Conservation (phyloP, 2,113 vertebrate genomes). For the Channa maculata region DNA sequence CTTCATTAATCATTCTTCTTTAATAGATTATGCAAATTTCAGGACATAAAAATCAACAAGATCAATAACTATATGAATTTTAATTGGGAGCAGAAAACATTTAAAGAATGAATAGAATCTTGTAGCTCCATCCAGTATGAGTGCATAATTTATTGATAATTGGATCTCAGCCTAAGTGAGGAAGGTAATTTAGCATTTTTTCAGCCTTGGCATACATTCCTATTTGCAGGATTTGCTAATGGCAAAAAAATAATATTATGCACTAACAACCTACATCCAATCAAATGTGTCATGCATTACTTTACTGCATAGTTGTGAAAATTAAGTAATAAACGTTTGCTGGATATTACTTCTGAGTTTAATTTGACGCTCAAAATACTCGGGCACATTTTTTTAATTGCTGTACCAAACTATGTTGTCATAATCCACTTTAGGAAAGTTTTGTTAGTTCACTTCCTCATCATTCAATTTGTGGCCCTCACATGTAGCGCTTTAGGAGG, state of each 20-base stretch:
- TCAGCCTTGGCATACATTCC: constrained; percentile 79
- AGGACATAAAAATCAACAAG: constrained; percentile 95
- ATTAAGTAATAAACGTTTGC: constrained; percentile 86
- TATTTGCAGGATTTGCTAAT: constrained; percentile 83
- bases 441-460: constrained; percentile 47
- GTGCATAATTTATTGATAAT: constrained; percentile 94
- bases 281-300: constrained; percentile 80
- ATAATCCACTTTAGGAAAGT: constrained; percentile 59
- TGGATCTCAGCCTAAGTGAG: constrained; percentile 91
- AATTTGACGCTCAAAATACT: constrained; percentile 55
- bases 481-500: constrained; percentile 66
- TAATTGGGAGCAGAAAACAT: constrained; percentile 97
- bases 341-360: constrained; percentile 84
- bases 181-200: constrained; percentile 86
- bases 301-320: constrained; percentile 75
- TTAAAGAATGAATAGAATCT: constrained; percentile 96
- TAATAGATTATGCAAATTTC: constrained; percentile 99
- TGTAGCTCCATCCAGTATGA: constrained; percentile 89
- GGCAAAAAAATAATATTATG: constrained; percentile 79
- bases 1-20: constrained; percentile 98
- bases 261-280: constrained; percentile 76
- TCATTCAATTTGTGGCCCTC: constrained; percentile 66
- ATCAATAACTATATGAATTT: constrained; percentile 96
- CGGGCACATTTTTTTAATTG: constrained; percentile 33
- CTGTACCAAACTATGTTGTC: constrained; percentile 37